Evolutionary conservation across 2,888 invertebrate species (phyloP), one percentile per base, ranked within the genome.

Genomic region (Tigriopus californicus): DNA sequence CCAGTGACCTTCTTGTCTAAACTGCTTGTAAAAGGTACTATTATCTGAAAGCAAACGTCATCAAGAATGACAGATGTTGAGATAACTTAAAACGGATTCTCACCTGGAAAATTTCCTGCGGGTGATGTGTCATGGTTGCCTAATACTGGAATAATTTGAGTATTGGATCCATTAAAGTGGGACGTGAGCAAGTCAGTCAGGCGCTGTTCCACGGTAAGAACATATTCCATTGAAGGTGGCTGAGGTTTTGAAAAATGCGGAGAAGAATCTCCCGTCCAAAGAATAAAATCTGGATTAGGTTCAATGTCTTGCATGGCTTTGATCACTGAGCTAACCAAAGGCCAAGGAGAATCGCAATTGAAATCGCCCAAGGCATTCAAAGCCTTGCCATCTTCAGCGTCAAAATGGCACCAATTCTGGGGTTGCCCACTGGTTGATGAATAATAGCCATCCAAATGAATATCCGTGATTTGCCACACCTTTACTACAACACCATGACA

Each of bases 271-370:
- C 90, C 91, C 22, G 91, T 91, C 91, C 91, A 92, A 25, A 92
- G 74, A 24, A 91, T 86, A 70, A 91, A 92, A 73, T 91, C 90
- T 62, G 90, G 87, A 71, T 88, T 84, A 52, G 83, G 81, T 68
- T 84, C 83, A 62, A 84, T 77, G 58, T 80, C 80, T 72, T 82
- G 81, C 91, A 91, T 91, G 64, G 85, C 83, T 68, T 79, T 77
- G 61, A 88, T 83, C 8, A 90, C 89, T 47, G 89, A 88, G 71
- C 85, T 83, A 66, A 91, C 83, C 66, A 92, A 79, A 68, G 81
- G 80, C 79, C 87, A 83, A 8, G 91, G 86, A 66, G 90, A 83
- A 74, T 91, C 90, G 73, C 91, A 91, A 63, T 80, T 79, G 74
- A 84, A 83, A 74, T 84, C 80, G 51, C 49, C 49, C 15, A 49